These are phyloP conservation scores for Siphlonurus alternatus DNA, from an alignment of 2,888 invertebrate genomes.

Conservation along the genomic window DNA sequence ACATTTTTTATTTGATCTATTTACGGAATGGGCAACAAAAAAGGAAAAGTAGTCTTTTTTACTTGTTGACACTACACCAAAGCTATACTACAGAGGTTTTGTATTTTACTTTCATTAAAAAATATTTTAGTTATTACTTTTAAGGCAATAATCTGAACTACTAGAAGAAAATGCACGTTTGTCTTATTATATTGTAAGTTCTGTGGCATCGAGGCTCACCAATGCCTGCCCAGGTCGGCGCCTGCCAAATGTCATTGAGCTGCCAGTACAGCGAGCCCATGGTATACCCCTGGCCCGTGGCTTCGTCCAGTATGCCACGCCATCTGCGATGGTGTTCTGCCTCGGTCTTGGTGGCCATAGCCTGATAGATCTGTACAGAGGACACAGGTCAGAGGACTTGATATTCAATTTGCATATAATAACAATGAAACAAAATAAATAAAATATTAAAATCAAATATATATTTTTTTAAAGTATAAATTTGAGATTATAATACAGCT, in stretches of 20 bases:
- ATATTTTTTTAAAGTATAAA: too few relatives aligned
- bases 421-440: too few relatives aligned
- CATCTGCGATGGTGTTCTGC: constrained; percentile 65
- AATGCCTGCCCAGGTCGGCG: constrained; percentile 88
- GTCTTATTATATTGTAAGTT: not conserved
- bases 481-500: too few relatives aligned
- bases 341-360: constrained; percentile 69
- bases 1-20: not conserved
- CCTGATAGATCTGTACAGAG: constrained; percentile 43
- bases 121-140: too few relatives aligned
- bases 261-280: constrained; percentile 99
- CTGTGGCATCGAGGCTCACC: constrained; percentile 29
- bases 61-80: too few relatives aligned
- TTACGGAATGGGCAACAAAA: not conserved
- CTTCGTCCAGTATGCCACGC: constrained; percentile 26
- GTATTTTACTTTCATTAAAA: too few relatives aligned
- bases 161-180: too few relatives aligned
- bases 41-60: not conserved
- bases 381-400: too few relatives aligned
- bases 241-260: constrained; percentile 94
- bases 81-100: too few relatives aligned
- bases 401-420: too few relatives aligned
- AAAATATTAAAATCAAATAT: too few relatives aligned
- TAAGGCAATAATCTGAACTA: too few relatives aligned
- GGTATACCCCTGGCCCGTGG: constrained; percentile 47